Base-by-base conservation (phyloP, 1,140 invertebrate genomes). In the Bombus difficillimus region DNA sequence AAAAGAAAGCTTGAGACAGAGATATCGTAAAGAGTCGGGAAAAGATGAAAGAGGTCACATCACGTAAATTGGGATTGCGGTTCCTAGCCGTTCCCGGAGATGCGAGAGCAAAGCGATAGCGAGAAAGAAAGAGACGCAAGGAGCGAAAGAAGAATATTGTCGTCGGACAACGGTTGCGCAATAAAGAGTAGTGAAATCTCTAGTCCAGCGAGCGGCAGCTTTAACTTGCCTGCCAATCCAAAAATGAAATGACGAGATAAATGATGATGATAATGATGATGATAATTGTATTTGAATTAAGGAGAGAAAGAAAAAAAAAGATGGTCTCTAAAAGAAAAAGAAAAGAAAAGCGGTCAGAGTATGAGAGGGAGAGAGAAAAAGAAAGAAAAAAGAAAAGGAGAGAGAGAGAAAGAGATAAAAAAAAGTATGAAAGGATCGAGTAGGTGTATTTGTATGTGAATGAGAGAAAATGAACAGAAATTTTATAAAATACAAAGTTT, bases 171-270 rank as follows among this genome's bases (percentile, higher is more conserved):
- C 86, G 91, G 90, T 84, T 93, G 90, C 90, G 93, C 94, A 95
- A 94, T 94, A 93, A 94, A 93, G 93, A 93, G 93, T 95, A 94
- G 94, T 95, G 93, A 95, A 95, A 95, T 95, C 93, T 95, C 94
- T 95, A 95, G 94, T 95, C 94, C 93, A 94, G 94, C 92, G 93
- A 94, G 91, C 91, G 93, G 94, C 93, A 93, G 93, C 86, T 86
- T 90, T 89, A 85, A 92, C 82, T 91, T 89, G 89, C 92, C 93
- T 94, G 93, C 93, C 93, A 93, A 94, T 94, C 94, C 92, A 92
- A 94, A 93, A 94, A 93, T 72, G 87, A 91, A 39, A 73, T 62
- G 82, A 81, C 66, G 59, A 73, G 18, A 57, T 43, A 37, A 37
- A 66, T 62, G 53, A 62, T n/a, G 66, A 59, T 68, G 47, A 39